Base-by-base conservation (phyloP, 1,140 invertebrate species). In the Drosophila hydei region DNA sequence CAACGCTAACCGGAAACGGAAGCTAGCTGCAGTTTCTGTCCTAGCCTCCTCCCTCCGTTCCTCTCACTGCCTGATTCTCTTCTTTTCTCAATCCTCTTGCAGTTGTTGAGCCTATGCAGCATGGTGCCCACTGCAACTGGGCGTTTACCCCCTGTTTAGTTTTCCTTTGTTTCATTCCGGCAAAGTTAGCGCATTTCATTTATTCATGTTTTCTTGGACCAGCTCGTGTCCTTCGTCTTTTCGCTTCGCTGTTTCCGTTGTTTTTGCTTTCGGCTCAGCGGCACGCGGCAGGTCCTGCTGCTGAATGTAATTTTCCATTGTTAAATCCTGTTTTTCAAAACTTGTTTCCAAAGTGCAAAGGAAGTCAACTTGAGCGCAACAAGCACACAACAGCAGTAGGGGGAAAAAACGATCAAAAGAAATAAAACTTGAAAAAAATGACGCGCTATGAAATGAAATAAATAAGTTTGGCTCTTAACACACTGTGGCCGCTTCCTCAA, bases 291-390 rank as follows among this genome's bases (percentile, higher is more conserved):
- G 68, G 81, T 88, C 77, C 30, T 77, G 60, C 71, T 72, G 77
- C 83, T 85, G 81, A 87, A 87, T 87, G 81, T 87, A 87, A 87
- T 87, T 87, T 87, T 88, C 81, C 81, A 83, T 87, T 88, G 78
- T 87, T 87, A 87, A 87, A 88, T 87, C 83, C 81, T 87, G 83
- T 83, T 88, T 87, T 87, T 88, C 74, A 88, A 88, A 87, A 87
- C 77, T 88, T 87, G 55, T 78, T 75, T 69, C 63, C 73, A 77
- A 85, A 85, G 80, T 88, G 78, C 83, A 87, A 77, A 80, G 78
- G 78, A 88, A 87, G 83, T 88, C 83, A 88, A 88, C 81, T 87
- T 80, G 75, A 75, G 67, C 74, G 68, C 70, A 81, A 71, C 77
- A 88, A 77, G 71, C 63, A 80, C 63, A 62, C 56, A 69, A 51